Evolutionary conservation across 2,797 vertebrate genomes (phyloP).

Genomic region (Peromyscus eremicus): DNA sequence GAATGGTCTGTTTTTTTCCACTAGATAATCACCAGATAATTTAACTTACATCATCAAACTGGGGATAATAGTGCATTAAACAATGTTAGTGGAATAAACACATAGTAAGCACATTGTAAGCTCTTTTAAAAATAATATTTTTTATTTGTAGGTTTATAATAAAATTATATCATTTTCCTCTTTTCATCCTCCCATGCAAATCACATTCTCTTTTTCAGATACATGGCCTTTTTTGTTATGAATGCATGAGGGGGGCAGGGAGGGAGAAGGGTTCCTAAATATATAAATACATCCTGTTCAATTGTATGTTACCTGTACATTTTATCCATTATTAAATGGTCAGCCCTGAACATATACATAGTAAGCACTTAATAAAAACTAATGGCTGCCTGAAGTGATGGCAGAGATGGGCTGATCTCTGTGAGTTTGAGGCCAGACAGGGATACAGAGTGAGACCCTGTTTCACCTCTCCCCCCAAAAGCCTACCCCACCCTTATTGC

Average conservation of each 20-base stretch:
- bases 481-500: neutral
- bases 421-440: neutral
- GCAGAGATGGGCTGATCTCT: neutral
- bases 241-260: neutral
- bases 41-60: slow-evolving; percentile 1
- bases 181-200: neutral
- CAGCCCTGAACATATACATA: neutral
- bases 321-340: neutral
- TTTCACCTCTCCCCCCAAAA: neutral
- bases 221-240: neutral
- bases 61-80: neutral
- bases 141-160: neutral
- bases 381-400: neutral
- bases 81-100: neutral
- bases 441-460: neutral
- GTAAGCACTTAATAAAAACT: neutral
- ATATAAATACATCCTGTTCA: neutral
- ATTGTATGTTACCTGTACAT: neutral
- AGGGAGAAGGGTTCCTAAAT: neutral
- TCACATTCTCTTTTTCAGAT: neutral
- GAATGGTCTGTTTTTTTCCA: neutral
- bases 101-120: neutral
- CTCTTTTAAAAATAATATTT: neutral
- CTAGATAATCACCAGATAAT: neutral
- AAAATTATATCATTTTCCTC: neutral